Evolutionary conservation across 1,140 invertebrate genomes (phyloP).

Genomic region (Scaptodrosophila lebanonensis): DNA sequence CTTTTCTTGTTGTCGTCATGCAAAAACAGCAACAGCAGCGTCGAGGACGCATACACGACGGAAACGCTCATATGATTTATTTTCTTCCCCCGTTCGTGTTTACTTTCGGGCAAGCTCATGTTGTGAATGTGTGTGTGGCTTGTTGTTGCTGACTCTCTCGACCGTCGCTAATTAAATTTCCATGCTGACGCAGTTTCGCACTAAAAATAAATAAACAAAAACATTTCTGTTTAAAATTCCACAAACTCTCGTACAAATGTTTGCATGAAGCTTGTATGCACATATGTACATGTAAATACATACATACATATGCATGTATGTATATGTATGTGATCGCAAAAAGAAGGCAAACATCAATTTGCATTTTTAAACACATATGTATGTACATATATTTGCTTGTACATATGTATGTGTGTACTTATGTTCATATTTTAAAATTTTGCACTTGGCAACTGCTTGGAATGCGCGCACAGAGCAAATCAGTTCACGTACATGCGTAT

Average conservation of each 20-base stretch:
- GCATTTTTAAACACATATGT: too few species aligned
- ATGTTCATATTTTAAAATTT: too few species aligned
- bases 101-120: conserved; percentile 31
- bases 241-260: too few species aligned
- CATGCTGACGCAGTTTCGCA: conserved; percentile 57
- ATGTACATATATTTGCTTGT: not conserved
- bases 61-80: conserved; percentile 36
- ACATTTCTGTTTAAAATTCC: conserved; percentile 37
- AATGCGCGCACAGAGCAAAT: too few species aligned
- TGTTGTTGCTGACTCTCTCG: conserved; percentile 45
- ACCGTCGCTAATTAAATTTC: conserved; percentile 70
- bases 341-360: too few species aligned
- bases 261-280: conserved; percentile 27
- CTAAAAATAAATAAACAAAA: conserved; percentile 69
- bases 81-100: conserved; percentile 16
- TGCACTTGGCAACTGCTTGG: not conserved
- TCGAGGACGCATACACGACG: too few species aligned
- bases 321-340: not conserved
- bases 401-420: too few species aligned
- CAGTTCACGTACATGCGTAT: too few species aligned
- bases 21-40: conserved; percentile 45
- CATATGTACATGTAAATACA: conserved; percentile 18
- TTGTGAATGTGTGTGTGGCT: conserved; percentile 11
- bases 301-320: not conserved
- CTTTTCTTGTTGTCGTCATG: conserved; percentile 60